phyloP scores from a whole-genome alignment of 2,113 vertebrate genomes.

The Gallinago undulata region DNA sequence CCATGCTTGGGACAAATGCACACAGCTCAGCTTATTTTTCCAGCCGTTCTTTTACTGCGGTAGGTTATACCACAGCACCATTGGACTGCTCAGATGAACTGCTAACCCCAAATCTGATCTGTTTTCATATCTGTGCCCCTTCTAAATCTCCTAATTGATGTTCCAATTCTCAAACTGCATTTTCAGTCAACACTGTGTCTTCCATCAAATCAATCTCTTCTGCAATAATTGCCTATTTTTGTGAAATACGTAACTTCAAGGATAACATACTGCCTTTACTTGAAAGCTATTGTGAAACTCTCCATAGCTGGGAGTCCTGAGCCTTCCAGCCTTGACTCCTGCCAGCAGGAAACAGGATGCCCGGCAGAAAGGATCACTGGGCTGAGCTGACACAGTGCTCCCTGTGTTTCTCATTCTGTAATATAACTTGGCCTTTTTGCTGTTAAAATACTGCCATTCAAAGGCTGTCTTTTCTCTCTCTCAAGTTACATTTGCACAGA shows the following conservation, averaged over 20 bases:
- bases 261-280: not conserved
- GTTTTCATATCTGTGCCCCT: not conserved
- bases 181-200: not conserved
- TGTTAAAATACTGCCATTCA: not conserved
- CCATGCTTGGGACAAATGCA: not conserved
- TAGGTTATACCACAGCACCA: not conserved
- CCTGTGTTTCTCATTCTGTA: not conserved
- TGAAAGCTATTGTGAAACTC: not conserved
- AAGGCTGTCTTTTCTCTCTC: not conserved
- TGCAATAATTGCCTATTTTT: not conserved
- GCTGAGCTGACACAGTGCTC: not conserved
- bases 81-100: not conserved
- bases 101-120: not conserved
- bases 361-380: not conserved
- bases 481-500: not conserved
- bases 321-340: not conserved
- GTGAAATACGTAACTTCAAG: not conserved
- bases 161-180: not conserved
- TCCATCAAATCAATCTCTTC: not conserved
- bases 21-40: not conserved
- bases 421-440: not conserved
- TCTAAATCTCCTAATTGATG: not conserved
- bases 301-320: not conserved
- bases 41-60: rapidly evolving
- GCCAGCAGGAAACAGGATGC: not conserved